Percentiles rank a stretch among this genome's conserved stretches.
These are phyloP conservation scores for Pongo pygmaeus DNA, from an alignment of 2,113 vertebrate genomes.

Conservation along the genomic window DNA sequence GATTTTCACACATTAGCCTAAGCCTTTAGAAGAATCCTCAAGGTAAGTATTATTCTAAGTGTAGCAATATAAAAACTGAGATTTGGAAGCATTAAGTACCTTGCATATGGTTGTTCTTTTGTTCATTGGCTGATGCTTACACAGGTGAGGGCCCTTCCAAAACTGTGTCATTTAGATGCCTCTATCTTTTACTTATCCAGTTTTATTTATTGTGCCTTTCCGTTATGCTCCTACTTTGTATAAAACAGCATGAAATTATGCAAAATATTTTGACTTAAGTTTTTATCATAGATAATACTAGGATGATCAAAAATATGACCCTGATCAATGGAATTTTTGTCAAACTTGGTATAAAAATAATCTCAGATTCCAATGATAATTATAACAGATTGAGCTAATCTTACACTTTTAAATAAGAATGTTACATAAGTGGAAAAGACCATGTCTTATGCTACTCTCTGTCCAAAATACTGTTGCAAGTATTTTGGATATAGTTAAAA, in stretches of 20 bases:
- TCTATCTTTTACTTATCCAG: neutral
- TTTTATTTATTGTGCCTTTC: neutral
- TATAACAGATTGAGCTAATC: neutral
- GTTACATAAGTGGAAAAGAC: neutral
- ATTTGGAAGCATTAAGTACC: neutral
- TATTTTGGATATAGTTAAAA: neutral
- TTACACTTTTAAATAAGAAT: neutral
- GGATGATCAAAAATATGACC: neutral
- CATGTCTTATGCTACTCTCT: neutral
- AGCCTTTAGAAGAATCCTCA: neutral
- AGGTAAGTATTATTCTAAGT: neutral
- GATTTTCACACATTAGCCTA: neutral
- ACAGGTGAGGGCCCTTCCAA: neutral
- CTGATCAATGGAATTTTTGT: neutral
- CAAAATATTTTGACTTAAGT: neutral
- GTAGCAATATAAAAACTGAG: neutral
- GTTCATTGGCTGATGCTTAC: neutral
- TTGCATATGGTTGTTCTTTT: neutral
- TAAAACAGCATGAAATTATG: neutral
- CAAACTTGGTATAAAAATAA: slow-evolving; percentile 18
- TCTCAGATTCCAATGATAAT: neutral
- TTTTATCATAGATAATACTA: neutral
- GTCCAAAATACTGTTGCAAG: neutral
- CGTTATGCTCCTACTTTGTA: neutral
- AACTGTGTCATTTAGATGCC: neutral